These are phyloP conservation scores for Phrynocephalus vlangalii DNA, from an alignment of 2,797 vertebrate genomes.

Conservation along the genomic window DNA sequence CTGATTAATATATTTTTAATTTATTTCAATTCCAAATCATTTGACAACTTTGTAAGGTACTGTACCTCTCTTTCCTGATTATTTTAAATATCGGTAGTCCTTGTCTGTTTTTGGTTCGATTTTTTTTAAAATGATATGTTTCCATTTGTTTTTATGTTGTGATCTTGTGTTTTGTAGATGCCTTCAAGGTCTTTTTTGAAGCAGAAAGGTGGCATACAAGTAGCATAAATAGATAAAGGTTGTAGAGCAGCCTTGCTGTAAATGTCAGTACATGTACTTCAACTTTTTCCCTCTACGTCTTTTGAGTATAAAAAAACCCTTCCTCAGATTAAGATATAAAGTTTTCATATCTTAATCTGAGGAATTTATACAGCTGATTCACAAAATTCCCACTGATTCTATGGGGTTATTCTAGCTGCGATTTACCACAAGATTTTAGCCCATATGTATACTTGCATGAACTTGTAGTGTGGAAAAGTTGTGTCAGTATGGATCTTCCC, in stretches of 20 bases:
- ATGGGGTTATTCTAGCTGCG: too few species aligned
- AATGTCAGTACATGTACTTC: constrained; percentile 17
- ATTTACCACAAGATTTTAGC: too few species aligned
- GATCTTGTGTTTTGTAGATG: not conserved
- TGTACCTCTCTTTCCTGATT: not conserved
- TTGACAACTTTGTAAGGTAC: not conserved
- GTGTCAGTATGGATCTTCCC: too few species aligned
- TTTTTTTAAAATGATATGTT: not conserved
- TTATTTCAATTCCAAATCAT: too few species aligned
- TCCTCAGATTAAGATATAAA: not conserved
- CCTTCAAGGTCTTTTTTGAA: not conserved
- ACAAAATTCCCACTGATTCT: too few species aligned
- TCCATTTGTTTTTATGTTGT: not conserved
- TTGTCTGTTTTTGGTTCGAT: not conserved
- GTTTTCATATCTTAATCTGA: too few species aligned
- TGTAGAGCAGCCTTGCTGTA: not conserved
- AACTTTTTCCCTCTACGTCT: not conserved
- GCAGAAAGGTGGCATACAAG: constrained; percentile 5
- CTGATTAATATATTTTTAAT: not conserved
- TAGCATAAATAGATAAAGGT: not conserved
- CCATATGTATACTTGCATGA: too few species aligned
- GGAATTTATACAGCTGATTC: too few species aligned
- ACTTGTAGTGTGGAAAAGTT: too few species aligned
- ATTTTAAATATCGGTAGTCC: not conserved
- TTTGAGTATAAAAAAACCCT: constrained; percentile 2